phyloP scores from a whole-genome alignment of 2,797 vertebrate species.

The Acanthurus tractus region DNA sequence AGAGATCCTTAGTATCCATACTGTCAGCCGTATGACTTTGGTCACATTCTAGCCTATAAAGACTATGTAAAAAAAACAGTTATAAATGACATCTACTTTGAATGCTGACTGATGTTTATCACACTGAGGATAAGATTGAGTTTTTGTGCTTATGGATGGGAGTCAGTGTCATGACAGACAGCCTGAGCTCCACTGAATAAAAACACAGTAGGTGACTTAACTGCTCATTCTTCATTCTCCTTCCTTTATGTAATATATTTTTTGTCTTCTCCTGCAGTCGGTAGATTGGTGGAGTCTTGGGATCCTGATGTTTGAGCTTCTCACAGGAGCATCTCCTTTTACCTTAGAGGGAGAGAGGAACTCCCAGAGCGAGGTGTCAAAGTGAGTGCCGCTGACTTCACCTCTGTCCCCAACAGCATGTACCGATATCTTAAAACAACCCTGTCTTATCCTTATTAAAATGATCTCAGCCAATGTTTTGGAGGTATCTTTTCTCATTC shows the following conservation, averaged over 20 bases:
- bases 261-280: conserved; percentile 77
- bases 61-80: not conserved
- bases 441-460: not conserved
- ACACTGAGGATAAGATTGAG: not conserved
- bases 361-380: conserved; percentile 94
- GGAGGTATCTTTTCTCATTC: not conserved
- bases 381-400: conserved; percentile 80
- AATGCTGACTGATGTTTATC: not conserved
- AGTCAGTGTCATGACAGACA: not conserved
- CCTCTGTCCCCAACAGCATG: conserved; percentile 5
- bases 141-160: not conserved
- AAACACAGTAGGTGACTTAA: not conserved
- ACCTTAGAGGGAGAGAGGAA: conserved; percentile 95
- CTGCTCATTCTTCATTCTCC: not conserved
- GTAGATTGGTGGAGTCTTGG: conserved; percentile 98
- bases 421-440: not conserved
- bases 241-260: not conserved
- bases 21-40: not conserved
- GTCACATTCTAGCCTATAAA: not conserved
- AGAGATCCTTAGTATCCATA: not conserved
- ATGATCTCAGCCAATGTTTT: conserved; percentile 1
- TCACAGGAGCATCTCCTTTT: conserved; percentile 94
- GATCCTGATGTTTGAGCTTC: conserved; percentile 93
- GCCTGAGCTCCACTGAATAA: not conserved
- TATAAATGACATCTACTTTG: not conserved